Percentiles rank a stretch among this genome's conserved stretches.
These are phyloP conservation scores for Pseudotriccus pelzelni DNA, from an alignment of 2,797 vertebrate species.

Conservation along the genomic window DNA sequence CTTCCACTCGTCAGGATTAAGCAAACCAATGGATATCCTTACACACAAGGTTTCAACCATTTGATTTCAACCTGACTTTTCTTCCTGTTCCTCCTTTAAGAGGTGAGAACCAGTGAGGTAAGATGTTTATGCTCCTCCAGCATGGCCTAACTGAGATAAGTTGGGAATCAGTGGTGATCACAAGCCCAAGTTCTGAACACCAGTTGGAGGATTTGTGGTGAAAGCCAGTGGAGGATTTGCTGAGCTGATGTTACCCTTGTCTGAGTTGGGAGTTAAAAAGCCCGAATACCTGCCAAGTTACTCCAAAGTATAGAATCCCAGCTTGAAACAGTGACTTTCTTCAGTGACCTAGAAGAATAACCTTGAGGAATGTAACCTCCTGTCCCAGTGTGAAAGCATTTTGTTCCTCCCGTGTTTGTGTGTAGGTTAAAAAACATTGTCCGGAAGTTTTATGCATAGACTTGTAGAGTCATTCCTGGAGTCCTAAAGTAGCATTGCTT, in stretches of 20 bases:
- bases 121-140: accelerated
- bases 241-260: neutral
- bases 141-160: accelerated
- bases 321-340: neutral
- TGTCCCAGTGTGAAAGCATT: neutral
- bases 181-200: neutral
- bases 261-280: neutral
- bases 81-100: neutral
- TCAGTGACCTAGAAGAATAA: neutral
- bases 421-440: neutral
- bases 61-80: neutral
- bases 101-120: neutral
- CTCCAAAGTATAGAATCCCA: neutral
- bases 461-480: neutral
- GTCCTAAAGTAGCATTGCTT: neutral
- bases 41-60: neutral
- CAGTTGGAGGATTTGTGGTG: neutral
- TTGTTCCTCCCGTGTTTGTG: neutral
- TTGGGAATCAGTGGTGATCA: neutral
- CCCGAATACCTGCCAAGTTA: neutral
- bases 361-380: neutral
- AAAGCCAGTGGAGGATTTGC: neutral
- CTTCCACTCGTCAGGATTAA: neutral
- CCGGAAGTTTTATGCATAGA: neutral
- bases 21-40: neutral